Conservation (phyloP, 2,113 vertebrate genomes). For the Scortum barcoo region DNA sequence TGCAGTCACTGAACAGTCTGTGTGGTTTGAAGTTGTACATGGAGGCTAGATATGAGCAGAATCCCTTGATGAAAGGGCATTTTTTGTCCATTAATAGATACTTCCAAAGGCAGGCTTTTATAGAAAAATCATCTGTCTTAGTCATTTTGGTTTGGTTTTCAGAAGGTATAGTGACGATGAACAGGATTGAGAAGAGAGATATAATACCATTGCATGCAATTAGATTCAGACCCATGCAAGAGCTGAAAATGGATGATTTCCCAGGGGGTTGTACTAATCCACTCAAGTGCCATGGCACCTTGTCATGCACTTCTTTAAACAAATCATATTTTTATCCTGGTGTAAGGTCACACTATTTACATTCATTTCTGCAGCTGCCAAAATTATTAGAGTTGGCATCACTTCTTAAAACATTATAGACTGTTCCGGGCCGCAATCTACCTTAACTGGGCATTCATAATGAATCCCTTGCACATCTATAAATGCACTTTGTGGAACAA, state of each 20-base stretch:
- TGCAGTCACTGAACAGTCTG: not conserved
- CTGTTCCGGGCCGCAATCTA: slow-evolving; percentile 43
- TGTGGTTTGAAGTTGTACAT: slow-evolving; percentile 2
- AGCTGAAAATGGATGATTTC: slow-evolving; percentile 80
- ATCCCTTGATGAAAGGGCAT: slow-evolving; percentile 7
- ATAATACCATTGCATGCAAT: slow-evolving; percentile 69
- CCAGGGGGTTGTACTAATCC: slow-evolving; percentile 75
- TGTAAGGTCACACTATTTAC: slow-evolving; percentile 72
- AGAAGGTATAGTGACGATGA: slow-evolving; percentile 50
- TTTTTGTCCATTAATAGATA: slow-evolving; percentile 41
- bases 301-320: slow-evolving; percentile 79
- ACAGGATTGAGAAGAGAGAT: slow-evolving; percentile 56
- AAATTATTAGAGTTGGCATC: slow-evolving; percentile 51
- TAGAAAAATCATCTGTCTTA: slow-evolving; percentile 36
- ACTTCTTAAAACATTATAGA: slow-evolving; percentile 46
- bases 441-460: slow-evolving; percentile 46
- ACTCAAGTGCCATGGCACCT: slow-evolving; percentile 77
- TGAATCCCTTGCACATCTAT: slow-evolving; percentile 49
- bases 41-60: slow-evolving; percentile 15
- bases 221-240: slow-evolving; percentile 73
- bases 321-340: slow-evolving; percentile 77
- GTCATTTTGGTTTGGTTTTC: slow-evolving; percentile 39
- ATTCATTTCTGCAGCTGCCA: slow-evolving; percentile 55
- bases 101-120: slow-evolving; percentile 32
- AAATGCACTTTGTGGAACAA: slow-evolving; percentile 41